Evolutionary conservation across 1,140 invertebrate species (phyloP).

Genomic region (Drosophila oshimai): DNA sequence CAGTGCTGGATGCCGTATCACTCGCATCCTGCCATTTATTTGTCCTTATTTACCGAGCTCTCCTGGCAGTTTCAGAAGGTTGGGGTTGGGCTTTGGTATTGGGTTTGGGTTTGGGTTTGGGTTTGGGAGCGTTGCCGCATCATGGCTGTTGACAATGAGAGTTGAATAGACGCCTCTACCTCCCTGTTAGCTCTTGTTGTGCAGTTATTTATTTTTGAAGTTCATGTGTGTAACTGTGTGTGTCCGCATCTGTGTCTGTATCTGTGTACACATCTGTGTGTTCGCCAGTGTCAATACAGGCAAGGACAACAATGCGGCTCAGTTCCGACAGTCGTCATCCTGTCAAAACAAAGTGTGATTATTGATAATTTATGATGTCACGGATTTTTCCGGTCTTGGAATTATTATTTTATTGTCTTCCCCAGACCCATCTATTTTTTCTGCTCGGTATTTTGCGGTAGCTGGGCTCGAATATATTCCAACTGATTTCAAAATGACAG

Average conservation of each 20-base stretch:
- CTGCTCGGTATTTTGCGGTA: slow-evolving; percentile 8
- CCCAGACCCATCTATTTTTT: slow-evolving; percentile 16
- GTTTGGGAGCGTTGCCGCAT: slow-evolving; percentile 61
- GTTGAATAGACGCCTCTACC: slow-evolving; percentile 54
- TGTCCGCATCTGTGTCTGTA: slow-evolving; percentile 7
- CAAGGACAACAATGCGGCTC: slow-evolving; percentile 67
- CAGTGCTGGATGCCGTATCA: slow-evolving; percentile 43
- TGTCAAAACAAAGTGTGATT: slow-evolving; percentile 82
- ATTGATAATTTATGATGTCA: slow-evolving; percentile 82
- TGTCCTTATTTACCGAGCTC: slow-evolving; percentile 55
- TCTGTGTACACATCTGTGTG: slow-evolving; percentile 7
- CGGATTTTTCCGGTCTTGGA: slow-evolving; percentile 60
- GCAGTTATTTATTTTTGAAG: slow-evolving; percentile 50
- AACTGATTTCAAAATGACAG: slow-evolving; percentile 21
- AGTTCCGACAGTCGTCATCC: slow-evolving; percentile 71
- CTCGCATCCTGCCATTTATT: slow-evolving; percentile 73
- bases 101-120: slow-evolving; percentile 1
- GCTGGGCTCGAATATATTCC: slow-evolving; percentile 9
- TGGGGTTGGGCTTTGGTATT: neutral
- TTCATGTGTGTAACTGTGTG: slow-evolving; percentile 17
- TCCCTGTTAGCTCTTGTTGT: slow-evolving; percentile 40
- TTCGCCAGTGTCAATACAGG: slow-evolving; percentile 46
- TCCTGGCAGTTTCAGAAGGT: slow-evolving; percentile 22
- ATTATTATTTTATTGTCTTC: slow-evolving; percentile 67
- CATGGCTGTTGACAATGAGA: slow-evolving; percentile 69